phyloP scores from a whole-genome alignment of 2,797 vertebrate species.

The Astyanax mexicanus region DNA sequence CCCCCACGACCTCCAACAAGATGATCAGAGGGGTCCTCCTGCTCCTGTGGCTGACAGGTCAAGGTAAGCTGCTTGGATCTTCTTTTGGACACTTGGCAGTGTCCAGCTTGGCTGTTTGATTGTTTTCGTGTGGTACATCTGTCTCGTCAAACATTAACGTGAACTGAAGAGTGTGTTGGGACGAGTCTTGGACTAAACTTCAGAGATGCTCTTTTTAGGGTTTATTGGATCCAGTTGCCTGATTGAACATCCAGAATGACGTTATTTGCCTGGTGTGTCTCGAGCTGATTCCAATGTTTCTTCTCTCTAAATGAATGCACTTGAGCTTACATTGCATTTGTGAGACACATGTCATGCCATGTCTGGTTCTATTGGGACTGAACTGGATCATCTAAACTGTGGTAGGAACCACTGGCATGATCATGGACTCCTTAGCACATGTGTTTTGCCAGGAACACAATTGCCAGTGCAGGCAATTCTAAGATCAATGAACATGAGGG shows the following conservation, averaged over 20 bases:
- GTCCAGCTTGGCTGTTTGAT: conserved; percentile 12
- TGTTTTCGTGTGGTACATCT: background rate
- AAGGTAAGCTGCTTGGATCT: conserved; percentile 71
- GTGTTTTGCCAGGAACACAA: background rate
- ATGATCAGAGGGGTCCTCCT: conserved; percentile 75
- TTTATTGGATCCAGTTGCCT: background rate
- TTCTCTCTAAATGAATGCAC: background rate
- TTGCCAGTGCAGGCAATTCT: background rate
- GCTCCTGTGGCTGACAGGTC: conserved; percentile 74
- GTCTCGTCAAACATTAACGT: background rate
- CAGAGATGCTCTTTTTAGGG: background rate
- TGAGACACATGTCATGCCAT: background rate
- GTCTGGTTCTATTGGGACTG: too few species aligned
- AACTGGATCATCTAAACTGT: background rate
- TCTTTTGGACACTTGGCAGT: conserved; percentile 42
- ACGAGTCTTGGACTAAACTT: background rate
- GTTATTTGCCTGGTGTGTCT: background rate
- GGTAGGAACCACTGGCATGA: background rate
- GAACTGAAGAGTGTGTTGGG: background rate
- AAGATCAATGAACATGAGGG: background rate
- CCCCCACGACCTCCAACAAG: conserved; percentile 35
- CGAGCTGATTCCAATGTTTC: background rate
- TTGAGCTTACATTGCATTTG: too few species aligned
- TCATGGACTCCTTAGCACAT: background rate
- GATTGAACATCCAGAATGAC: background rate